Percentiles rank a stretch among this genome's conserved stretches.
Conservation (phyloP, 92 coral and sea anemone genomes). For the Epizoanthus scotinus region DNA sequence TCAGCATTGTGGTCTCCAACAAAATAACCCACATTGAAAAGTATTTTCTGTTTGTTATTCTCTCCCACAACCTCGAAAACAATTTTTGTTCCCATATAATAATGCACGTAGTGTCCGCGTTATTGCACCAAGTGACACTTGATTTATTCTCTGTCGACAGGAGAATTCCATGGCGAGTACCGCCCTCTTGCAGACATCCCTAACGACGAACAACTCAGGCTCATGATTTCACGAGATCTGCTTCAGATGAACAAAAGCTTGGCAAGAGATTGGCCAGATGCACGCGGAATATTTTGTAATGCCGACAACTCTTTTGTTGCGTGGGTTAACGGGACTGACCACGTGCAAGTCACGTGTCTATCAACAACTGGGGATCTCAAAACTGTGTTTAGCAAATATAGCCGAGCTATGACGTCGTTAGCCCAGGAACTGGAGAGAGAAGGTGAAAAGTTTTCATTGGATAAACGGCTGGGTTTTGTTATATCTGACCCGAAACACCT, state of each 20-base stretch:
- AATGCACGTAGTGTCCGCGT: too few species aligned
- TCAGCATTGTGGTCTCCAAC: too few species aligned
- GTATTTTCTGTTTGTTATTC: too few species aligned
- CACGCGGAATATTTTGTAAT: conserved; percentile 71
- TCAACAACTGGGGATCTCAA: conserved; percentile 53
- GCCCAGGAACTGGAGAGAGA: conserved; percentile 63
- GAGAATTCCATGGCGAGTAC: conserved; percentile 76
- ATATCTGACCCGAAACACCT: conserved; percentile 77
- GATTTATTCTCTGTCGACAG: conserved; percentile 32
- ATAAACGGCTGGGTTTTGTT: conserved; percentile 75
- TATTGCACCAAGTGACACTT: too few species aligned
- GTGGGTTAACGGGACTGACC: conserved; percentile 79
- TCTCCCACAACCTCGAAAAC: too few species aligned
- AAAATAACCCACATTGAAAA: too few species aligned
- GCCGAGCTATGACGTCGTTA: conserved; percentile 60
- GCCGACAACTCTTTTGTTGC: conserved; percentile 72
- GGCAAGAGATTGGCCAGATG: conserved; percentile 88
- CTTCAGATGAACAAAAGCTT: conserved; percentile 61
- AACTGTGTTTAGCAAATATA: conserved; percentile 53
- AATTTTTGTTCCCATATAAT: too few species aligned
- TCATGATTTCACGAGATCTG: conserved; percentile 36
- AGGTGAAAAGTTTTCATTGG: conserved; percentile 70
- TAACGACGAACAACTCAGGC: conserved; percentile 42
- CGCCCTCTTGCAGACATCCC: conserved; percentile 56
- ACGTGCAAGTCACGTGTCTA: conserved; percentile 60